Evolutionary conservation across 2,888 invertebrate genomes (phyloP), one percentile per base, ranked within the genome.

Genomic region (Troides helena): DNA sequence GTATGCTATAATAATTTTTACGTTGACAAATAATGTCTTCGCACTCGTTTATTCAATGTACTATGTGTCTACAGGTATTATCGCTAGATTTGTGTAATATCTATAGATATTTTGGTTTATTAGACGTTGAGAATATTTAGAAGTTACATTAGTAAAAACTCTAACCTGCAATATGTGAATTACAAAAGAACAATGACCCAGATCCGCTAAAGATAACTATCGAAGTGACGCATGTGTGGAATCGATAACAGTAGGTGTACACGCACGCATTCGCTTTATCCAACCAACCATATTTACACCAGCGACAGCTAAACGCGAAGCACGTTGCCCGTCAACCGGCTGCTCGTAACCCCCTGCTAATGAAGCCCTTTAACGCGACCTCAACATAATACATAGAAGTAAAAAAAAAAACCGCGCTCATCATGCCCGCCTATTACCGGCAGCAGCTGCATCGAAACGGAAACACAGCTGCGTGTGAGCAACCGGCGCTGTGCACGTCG

Each of bases 181-280:
- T 85, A 88, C 84, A 87, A 91, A 90, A 88, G 89, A 92, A 90
- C 90, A 91, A 90, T 91, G 92, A 92, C 92, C 92, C 86, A 92
- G 89, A 91, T 92, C 87, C 83, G 83, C 80, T 81, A 83, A 85
- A 88, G 92, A 92, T 92, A 90, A 90, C 86, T 84, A 90, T 90
- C 88, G 89, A 86, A 82, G 86, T 91, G 90, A 90, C 91, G 89
- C 89, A 90, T 89, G 86, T 86, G 87, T 88, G 86, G 85, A 88
- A 89, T 92, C 92, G 92, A 92, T 92, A 92, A 90, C 90, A 88
- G 87, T 81, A 76, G 80, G 83, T 85, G 84, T 84, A 86, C 86
- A 86, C 86, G 84, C 88, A 86, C 88, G 85, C 87, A 89, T 83
- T 83, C 81, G 84, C 85, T 84, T 86, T 90, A 90, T 89, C 89